phyloP scores from a whole-genome alignment of 2,888 invertebrate genomes.

The Syrphus vitripennis region DNA sequence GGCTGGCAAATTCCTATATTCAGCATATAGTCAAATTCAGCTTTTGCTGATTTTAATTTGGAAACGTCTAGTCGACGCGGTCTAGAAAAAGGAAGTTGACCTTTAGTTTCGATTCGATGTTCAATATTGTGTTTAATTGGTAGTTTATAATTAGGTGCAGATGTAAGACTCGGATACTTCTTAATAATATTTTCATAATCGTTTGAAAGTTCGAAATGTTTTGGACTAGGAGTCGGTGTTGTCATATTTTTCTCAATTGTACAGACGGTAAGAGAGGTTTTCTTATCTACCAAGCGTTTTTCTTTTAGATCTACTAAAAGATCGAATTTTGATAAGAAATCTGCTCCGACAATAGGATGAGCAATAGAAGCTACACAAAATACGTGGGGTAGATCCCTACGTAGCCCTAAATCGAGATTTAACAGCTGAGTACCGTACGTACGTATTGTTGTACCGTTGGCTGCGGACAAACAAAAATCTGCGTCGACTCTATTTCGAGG shows the following conservation, averaged over 20 bases:
- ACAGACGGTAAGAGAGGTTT: neutral
- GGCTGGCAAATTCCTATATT: too few species aligned
- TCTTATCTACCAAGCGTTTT: neutral
- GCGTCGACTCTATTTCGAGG: neutral
- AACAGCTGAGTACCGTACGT: neutral
- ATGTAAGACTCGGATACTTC: neutral
- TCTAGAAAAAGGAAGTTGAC: neutral
- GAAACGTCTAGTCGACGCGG: neutral
- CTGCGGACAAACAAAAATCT: neutral
- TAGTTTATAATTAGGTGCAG: neutral
- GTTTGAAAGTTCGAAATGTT: neutral
- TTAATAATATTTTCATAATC: neutral
- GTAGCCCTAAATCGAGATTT: neutral
- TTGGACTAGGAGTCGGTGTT: neutral
- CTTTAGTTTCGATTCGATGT: neutral
- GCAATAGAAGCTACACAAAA: neutral
- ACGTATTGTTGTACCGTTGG: neutral
- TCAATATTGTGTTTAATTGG: neutral
- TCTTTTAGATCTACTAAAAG: neutral
- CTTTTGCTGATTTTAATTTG: too few species aligned
- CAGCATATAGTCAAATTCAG: too few species aligned
- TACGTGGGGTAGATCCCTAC: neutral
- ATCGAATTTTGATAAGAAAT: neutral
- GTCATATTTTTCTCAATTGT: neutral
- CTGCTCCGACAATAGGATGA: neutral